Conservation (phyloP, 2,113 vertebrate species). For the Formicarius rufipectus region DNA sequence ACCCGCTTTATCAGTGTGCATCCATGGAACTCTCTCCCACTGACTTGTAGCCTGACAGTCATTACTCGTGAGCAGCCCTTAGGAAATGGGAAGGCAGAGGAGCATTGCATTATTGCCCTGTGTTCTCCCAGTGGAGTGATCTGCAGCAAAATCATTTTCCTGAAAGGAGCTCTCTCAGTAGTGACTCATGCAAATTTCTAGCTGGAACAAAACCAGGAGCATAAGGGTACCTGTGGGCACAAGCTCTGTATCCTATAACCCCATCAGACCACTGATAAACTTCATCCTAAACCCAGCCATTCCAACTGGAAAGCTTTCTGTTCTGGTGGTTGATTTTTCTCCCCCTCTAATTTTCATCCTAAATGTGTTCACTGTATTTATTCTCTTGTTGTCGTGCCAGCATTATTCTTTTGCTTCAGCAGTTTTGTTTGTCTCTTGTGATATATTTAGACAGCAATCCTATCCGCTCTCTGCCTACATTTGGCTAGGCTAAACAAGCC, state of each 20-base stretch:
- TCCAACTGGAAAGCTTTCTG: not conserved
- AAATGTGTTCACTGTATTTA: not conserved
- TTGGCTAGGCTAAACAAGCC: slow-evolving; percentile 39
- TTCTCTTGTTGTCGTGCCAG: not conserved
- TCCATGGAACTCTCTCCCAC: not conserved
- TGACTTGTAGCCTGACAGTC: not conserved
- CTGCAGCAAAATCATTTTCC: not conserved
- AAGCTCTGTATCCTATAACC: not conserved
- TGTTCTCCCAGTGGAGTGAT: not conserved
- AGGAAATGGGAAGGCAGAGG: not conserved
- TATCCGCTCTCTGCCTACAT: slow-evolving; percentile 27
- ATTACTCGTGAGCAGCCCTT: fast-evolving
- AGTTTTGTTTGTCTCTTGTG: slow-evolving; percentile 61
- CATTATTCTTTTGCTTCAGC: slow-evolving; percentile 41
- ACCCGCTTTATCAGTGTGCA: fast-evolving
- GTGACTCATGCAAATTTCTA: not conserved
- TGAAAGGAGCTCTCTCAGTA: not conserved
- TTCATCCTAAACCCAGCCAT: not conserved
- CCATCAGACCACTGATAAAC: not conserved
- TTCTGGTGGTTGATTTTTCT: not conserved
- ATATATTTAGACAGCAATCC: slow-evolving; percentile 65
- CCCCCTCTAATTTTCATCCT: not conserved
- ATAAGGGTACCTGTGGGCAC: not conserved
- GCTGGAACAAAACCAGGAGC: not conserved
- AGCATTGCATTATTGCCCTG: fast-evolving